Base-by-base conservation (phyloP, 2,797 vertebrate genomes). In the Erethizon dorsatum region DNA sequence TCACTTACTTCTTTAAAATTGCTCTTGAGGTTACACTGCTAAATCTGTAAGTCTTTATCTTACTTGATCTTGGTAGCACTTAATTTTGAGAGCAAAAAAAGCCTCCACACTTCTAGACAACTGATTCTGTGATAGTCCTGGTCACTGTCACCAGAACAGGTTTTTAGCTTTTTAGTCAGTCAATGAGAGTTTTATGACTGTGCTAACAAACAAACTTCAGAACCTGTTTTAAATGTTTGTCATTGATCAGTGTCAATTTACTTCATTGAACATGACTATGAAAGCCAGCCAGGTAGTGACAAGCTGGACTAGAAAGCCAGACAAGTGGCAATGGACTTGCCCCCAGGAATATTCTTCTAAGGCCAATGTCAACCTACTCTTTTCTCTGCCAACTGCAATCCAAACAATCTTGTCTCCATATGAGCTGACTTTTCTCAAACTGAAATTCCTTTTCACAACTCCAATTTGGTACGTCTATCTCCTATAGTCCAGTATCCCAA, bases 91-190 rank as follows among this genome's bases (percentile, higher is more conserved):
- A 78, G 12, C 31, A 84, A 82, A 83, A 87, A 75, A 31, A 26
- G 61, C 28, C 26, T 41, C 2, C 47, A 65, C 31, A 18, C 0
- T 79, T 33, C n/a, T 75, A 86, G 75, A 57, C 91, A 78, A 89
- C 45, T 65, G 24, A 71, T 41, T 78, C 50, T 71, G 65, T 45
- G 41, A n/a, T 71, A 90, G 67, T n/a, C 4, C 8, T 83, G 79
- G 26, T 52, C 50, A 83, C 2, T 78, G 77, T 8, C 61, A 78
- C 28, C 50, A 88, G 41, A 63, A 96, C 4, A 78, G 14, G 37
- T 77, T 91, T 93, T 91, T 83, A 91, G 85, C 37, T 77, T 96
- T 91, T 92, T 69, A 78, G 69, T 92, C 33, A 63, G 75, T 56
- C 37, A 57, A 1, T 52, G 59, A 47, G 11, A 45, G 56, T 89